Base-by-base conservation (phyloP, 2,888 invertebrate genomes). In the Cryptophagus acutangulus region DNA sequence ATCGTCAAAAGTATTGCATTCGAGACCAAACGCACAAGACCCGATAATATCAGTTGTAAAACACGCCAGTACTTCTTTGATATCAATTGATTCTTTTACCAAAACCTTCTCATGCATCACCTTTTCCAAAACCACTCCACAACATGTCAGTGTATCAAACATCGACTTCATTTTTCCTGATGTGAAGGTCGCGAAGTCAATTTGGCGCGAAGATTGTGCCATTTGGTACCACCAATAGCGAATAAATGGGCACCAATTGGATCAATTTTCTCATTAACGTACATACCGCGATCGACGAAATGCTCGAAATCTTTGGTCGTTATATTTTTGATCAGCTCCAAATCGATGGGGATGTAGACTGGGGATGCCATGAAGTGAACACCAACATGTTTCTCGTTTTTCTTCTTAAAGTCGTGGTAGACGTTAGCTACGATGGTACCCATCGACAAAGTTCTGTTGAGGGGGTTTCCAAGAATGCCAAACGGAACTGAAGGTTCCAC, bases 21-120 rank as follows among this genome's bases (percentile, higher is more conserved):
- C 73, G 4, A 78, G 66, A 18, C 78, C 78, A 55, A 78, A 79
- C n/a, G 76, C 77, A 37, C 76, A 74, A 38, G 72, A 73, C 0
- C 75, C 76, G 17, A 79, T 75, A 3, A 77, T 74, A 52, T 78
- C 78, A 66, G 76, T 75, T 0, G 76, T 71, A 51, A 74, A 78
- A 43, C 71, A 73, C 3, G 74, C 74, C 46, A 74, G 71, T 36
- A 75, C 67, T 29, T 77, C 73, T 3, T 72, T 57, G 3, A 73
- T 55, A 34, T 76, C 74, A 1, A 69, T 44, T 1, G 62, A 59
- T 2, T 53, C 37, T 17, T 33, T 55, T 39, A 36, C 58, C 36
- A 40, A 48, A 3, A 41, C 43, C 18, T 36, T 31, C 16, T 54
- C 17, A 5, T 54, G 40, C 3, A 54, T 47, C 44, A 69, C 51